Conservation (phyloP, 2,888 invertebrate species). For the Griposia aprilina region DNA sequence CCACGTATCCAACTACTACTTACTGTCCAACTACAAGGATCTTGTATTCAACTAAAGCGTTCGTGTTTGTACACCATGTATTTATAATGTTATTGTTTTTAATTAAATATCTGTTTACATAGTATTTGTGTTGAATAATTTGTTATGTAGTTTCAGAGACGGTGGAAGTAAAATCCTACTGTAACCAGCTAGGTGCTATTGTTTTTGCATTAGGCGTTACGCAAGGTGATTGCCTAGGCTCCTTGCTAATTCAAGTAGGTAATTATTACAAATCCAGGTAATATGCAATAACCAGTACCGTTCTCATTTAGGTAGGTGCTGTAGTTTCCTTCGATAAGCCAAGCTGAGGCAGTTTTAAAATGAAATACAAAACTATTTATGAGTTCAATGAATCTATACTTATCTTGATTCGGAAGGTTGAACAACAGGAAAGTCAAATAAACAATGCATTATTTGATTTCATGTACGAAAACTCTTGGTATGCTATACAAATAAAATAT, state of each 20-base stretch:
- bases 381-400: constrained; percentile 5
- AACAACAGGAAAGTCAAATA: constrained; percentile 22
- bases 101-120: constrained; percentile 50
- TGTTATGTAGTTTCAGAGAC: neutral
- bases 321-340: neutral
- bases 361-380: neutral
- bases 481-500: neutral
- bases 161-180: neutral
- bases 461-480: neutral
- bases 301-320: neutral
- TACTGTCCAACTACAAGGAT: constrained; percentile 98
- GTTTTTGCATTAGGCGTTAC: constrained; percentile 26
- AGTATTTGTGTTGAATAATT: constrained; percentile 1
- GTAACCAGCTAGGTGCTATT: neutral
- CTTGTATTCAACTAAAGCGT: constrained; percentile 96
- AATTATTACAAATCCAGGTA: neutral
- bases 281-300: neutral
- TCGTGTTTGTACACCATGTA: constrained; percentile 20
- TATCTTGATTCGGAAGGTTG: neutral
- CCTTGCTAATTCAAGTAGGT: neutral
- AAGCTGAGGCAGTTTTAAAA: neutral
- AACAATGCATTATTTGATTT: constrained; percentile 13
- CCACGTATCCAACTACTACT: constrained; percentile 97
- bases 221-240: neutral
- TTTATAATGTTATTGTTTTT: constrained; percentile 48